Conservation (phyloP, 2,888 invertebrate species). For the Nemoura dubitans region DNA sequence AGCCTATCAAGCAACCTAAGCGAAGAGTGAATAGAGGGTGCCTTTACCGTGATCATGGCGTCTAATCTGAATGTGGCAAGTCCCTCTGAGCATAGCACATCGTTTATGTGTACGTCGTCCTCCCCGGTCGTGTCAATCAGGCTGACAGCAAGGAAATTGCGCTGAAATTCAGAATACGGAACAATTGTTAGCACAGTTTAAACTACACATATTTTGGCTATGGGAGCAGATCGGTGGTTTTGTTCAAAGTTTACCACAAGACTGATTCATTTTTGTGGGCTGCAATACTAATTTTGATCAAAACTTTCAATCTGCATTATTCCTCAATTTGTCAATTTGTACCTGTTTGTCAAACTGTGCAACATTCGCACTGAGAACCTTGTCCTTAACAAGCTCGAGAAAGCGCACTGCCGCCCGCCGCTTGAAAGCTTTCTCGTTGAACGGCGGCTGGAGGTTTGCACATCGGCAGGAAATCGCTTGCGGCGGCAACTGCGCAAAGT, state of each 20-base stretch:
- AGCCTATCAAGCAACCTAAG: not conserved
- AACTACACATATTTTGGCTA: too few relatives aligned
- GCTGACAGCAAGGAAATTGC: slow-evolving; percentile 55
- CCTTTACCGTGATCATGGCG: not conserved
- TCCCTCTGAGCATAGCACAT: slow-evolving; percentile 62
- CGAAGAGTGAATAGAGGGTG: not conserved
- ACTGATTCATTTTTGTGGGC: too few relatives aligned
- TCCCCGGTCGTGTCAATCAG: slow-evolving; percentile 64
- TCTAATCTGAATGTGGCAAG: slow-evolving; percentile 57
- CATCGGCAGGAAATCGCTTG: slow-evolving; percentile 66
- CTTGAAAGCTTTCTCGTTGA: slow-evolving; percentile 59
- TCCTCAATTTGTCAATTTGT: too few relatives aligned
- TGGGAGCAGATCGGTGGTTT: too few relatives aligned
- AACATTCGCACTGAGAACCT: slow-evolving; percentile 60
- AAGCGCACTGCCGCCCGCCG: slow-evolving; percentile 60
- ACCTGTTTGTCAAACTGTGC: not conserved
- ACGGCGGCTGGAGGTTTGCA: slow-evolving; percentile 60
- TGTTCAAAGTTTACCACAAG: too few relatives aligned
- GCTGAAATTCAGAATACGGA: not conserved
- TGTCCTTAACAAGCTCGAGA: slow-evolving; percentile 59
- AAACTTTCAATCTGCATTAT: too few relatives aligned
- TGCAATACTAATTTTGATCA: too few relatives aligned
- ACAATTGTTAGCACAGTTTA: too few relatives aligned
- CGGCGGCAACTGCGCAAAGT: slow-evolving; percentile 62
- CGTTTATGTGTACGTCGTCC: slow-evolving; percentile 64